phyloP scores from a whole-genome alignment of 2,888 invertebrate genomes.

The Venusia cambrica region DNA sequence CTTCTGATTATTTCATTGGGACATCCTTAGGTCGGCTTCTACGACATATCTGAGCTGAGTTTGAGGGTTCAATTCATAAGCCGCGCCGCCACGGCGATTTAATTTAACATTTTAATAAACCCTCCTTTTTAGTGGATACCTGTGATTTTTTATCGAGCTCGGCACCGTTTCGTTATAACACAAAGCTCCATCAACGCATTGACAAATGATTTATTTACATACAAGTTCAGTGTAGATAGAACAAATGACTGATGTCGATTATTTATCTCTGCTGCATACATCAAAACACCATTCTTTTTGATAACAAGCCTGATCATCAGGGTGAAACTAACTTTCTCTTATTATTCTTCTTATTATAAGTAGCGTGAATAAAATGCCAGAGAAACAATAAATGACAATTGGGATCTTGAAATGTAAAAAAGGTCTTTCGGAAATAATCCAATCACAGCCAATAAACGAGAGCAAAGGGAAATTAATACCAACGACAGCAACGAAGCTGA shows the following conservation, averaged over 20 bases:
- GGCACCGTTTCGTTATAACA: slow-evolving; percentile 23
- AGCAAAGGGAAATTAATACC: slow-evolving; percentile 70
- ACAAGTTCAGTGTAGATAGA: slow-evolving; percentile 53
- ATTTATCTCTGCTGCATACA: slow-evolving; percentile 54
- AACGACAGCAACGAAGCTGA: slow-evolving; percentile 63
- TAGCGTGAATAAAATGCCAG: slow-evolving; percentile 44
- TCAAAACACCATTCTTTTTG: slow-evolving; percentile 41
- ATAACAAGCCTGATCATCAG: slow-evolving; percentile 18
- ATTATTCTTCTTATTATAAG: too few relatives aligned
- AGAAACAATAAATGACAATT: slow-evolving; percentile 51
- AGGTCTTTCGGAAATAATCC: slow-evolving; percentile 68
- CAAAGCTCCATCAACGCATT: slow-evolving; percentile 34
- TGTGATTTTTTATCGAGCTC: slow-evolving; percentile 9
- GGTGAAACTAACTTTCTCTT: slow-evolving; percentile 19
- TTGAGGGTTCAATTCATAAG: too few relatives aligned
- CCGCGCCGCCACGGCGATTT: too few relatives aligned
- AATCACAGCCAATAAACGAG: slow-evolving; percentile 66
- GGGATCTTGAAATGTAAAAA: slow-evolving; percentile 53
- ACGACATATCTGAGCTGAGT: too few relatives aligned
- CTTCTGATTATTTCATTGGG: too few relatives aligned
- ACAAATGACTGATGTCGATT: slow-evolving; percentile 60
- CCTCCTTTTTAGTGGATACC: background rate
- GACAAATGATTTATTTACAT: slow-evolving; percentile 55
- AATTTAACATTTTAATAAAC: too few relatives aligned
- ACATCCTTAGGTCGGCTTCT: too few relatives aligned